Evolutionary conservation across 2,797 vertebrate species (phyloP), one percentile per base, ranked within the genome.

Genomic region (Phataginus tetradactyla): DNA sequence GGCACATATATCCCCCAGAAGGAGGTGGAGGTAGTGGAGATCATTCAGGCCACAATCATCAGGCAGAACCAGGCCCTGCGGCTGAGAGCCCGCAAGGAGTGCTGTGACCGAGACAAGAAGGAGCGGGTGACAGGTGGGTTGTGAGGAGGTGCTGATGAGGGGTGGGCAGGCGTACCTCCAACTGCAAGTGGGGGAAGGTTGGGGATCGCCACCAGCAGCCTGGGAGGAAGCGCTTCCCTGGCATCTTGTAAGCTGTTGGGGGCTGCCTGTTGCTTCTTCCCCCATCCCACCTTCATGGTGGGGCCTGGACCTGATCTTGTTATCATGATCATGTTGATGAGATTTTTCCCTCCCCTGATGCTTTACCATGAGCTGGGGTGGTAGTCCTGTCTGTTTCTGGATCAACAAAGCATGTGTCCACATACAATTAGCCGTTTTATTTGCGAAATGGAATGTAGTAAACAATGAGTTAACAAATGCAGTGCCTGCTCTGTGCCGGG

Each of bases 1-100:
- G 99, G 99, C 55, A 99, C 99, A 0, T 99, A 99, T 97, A 99
- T 99, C 92, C 99, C 99, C 10, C 99, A 66, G 96, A 99, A 99
- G 97, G 99, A 99, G 98, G 99, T 99, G 85, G 98, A 97, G 0
- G 99, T 99, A 0, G 86, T 99, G 75, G 99, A 99, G 98, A 99
- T 98, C 20, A 99, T 99, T 94, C 99, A 99, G 90, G 99, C 99
- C 94, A 99, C 99, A 0, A 97, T 99, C 94, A 99, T 99, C 97
- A 90, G 98, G 23, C 99, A 99, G 97, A 99, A 99, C 98, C 99
- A 99, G 98, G 99, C 99, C 86, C 99, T 99, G 98, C 98, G 99
- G 10, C 99, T 99, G 75, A 98, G 99, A n/a, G 99, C 99, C 0
- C 98, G 99, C 25, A 99, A 99, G 95, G 99, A 99, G 90, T 99